phyloP scores from a whole-genome alignment of 2,113 vertebrate genomes.

The Symphodus melops region DNA sequence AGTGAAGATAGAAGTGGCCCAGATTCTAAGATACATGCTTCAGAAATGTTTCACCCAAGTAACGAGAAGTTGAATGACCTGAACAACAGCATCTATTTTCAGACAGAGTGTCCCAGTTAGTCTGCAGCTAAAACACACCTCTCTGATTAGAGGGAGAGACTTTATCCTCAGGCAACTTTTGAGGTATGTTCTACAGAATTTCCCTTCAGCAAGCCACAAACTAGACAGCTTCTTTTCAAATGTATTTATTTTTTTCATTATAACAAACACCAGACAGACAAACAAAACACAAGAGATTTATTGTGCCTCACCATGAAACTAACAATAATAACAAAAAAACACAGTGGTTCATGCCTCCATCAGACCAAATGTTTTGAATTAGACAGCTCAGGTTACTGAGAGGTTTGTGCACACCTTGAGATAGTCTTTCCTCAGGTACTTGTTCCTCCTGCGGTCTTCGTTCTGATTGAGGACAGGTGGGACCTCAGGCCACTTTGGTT shows the following conservation, averaged over 20 bases:
- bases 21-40: not conserved
- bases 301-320: too few species aligned
- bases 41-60: not conserved
- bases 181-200: not conserved
- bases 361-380: too few species aligned
- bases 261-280: too few species aligned
- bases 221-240: too few species aligned
- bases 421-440: slow-evolving; percentile 96
- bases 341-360: too few species aligned
- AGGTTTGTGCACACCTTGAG: slow-evolving; percentile 85
- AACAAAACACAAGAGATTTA: too few species aligned
- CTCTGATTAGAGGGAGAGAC: not conserved
- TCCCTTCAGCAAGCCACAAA: not conserved
- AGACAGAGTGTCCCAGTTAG: too few species aligned
- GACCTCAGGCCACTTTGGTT: slow-evolving; percentile 91
- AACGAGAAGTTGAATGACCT: not conserved
- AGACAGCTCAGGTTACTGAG: fast-evolving
- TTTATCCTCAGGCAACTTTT: not conserved
- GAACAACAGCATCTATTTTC: not conserved
- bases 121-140: too few species aligned
- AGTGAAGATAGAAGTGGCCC: not conserved
- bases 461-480: slow-evolving; percentile 92
- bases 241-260: too few species aligned
- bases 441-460: slow-evolving; percentile 93
- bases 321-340: too few species aligned